Base-by-base conservation (phyloP, 2,113 vertebrate species). In the Microtus montanus region DNA sequence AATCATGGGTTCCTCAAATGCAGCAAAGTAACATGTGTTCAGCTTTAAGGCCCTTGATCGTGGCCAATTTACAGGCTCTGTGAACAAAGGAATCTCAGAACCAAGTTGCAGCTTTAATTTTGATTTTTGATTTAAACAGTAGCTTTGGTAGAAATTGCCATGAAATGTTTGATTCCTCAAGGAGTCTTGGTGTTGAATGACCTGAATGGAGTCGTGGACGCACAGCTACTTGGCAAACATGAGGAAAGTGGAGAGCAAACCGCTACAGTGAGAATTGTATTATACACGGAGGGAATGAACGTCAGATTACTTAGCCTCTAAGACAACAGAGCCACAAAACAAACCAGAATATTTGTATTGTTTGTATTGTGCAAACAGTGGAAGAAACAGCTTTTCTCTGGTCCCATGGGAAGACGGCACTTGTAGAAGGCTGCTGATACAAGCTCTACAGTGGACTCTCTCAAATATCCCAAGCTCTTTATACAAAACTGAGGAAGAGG, bases 91-190 rank as follows among this genome's bases (percentile, higher is more conserved):
- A 83, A 74, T 93, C 64, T 33, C 64, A 94, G 84, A 93, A 75
- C 79, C 58, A 92, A 79, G 64, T 15, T 47, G 15, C n/a, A 49
- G 54, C 20, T 96, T 61, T 93, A 74, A 52, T 88, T 91, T 83
- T 90, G 82, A 74, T 84, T 75, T 90, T 96, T 94, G 71, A 61
- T 78, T 86, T 94, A 95, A 95, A 74, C n/a, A 74, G 13, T 58
- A 79, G 64, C 52, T 95, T 97, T 28, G 22, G 19, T 68, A 90
- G 44, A 93, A 92, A 96, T 82, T 92, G 93, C 24, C 74, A 90
- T 82, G 54, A 96, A 95, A 85, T 77, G 89, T 88, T 92, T 64
- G 90, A 96, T 74, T 90, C 68, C 75, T 92, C 38, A 77, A 91
- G 74, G 74, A 91, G 11, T 90, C 49, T 77, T 96, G 91, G 78